These are phyloP conservation scores for Lepetodrilus schrolli DNA, from an alignment of 2,888 invertebrate species.

Conservation along the genomic window DNA sequence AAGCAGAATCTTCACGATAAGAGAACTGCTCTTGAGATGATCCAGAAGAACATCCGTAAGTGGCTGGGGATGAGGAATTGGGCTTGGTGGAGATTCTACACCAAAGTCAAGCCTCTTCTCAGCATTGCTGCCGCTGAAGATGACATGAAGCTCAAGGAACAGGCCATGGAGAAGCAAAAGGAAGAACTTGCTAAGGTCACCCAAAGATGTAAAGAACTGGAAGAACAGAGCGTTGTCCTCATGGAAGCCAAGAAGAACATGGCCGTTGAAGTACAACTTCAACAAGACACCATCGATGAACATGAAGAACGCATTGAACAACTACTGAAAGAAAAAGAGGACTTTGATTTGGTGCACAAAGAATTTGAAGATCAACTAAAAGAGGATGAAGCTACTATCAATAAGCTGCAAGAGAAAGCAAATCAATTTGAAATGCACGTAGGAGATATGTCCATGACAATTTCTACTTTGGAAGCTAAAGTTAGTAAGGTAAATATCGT, in stretches of 20 bases:
- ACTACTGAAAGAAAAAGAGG: slow-evolving; percentile 94
- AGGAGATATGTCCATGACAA: slow-evolving; percentile 94
- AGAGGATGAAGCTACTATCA: slow-evolving; percentile 97
- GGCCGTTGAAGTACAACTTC: slow-evolving; percentile 90
- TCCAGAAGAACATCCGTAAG: slow-evolving; percentile 99
- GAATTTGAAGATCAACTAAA: slow-evolving; percentile 97
- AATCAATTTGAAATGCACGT: slow-evolving; percentile 98
- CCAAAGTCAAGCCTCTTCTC: slow-evolving; percentile 85
- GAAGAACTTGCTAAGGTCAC: slow-evolving; percentile 95
- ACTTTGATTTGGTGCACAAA: slow-evolving; percentile 94
- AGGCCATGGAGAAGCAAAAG: slow-evolving; percentile 95
- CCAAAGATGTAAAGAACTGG: slow-evolving; percentile 97
- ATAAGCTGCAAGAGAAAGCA: slow-evolving; percentile 94
- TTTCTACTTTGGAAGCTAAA: too few species aligned
- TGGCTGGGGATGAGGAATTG: slow-evolving; percentile 99
- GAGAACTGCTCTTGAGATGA: slow-evolving; percentile 95
- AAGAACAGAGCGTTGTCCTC: slow-evolving; percentile 93
- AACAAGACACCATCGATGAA: slow-evolving; percentile 91
- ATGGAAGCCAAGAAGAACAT: slow-evolving; percentile 95
- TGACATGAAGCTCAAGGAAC: slow-evolving; percentile 96
- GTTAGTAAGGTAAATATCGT: too few species aligned
- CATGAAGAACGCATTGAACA: slow-evolving; percentile 95
- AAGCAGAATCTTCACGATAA: slow-evolving; percentile 98
- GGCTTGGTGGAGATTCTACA: slow-evolving; percentile 99
- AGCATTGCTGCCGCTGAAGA: slow-evolving; percentile 99